Base-by-base conservation (phyloP, 2,888 invertebrate species). In the Elaeidobius kamerunicus region DNA sequence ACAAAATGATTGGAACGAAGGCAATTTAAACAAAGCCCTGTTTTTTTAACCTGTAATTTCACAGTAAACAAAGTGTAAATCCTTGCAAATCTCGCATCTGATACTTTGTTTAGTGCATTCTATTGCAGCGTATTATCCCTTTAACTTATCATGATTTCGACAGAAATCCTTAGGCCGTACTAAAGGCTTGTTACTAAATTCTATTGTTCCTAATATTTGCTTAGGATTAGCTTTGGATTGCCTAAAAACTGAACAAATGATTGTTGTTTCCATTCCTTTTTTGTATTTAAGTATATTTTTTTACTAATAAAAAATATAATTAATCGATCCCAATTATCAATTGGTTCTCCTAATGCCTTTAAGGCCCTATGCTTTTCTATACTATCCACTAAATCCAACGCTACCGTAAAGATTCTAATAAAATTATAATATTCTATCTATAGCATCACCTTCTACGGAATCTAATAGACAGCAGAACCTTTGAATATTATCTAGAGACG, bases 311-410 rank as follows among this genome's bases (percentile, higher is more conserved):
- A 20, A 18, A 44, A 32, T 32, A 44, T 44, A 7, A 44, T 5
- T 7, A 34, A 12, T 34, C 44, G 32, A 44, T 44, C 44, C 46
- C 46, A 46, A 7, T 18, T 4, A 7, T 39, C 40, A n/a, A 48
- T 40, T n/a, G 40, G 48, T 17, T 40, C 40, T 3, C 32, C 40
- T 18, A 48, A 19, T 12, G 48, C 48, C 18, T 14, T 39, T 35
- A 43, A 39, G n/a, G 50, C 39, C n/a, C 43, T 42, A 43, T 50
- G 41, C 28, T 34, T 41, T 43, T 18, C 23, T 30, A 48, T 32
- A 9, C 3, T 17, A n/a, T 39, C 41, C 5, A 30, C 20, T n/a
- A 48, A 41, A 9, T 7, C 16, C 16, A 16, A 47, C 5, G 9
- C 3, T 16, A 20, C n/a, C 12, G 19, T 18, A 20, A 15, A 14